These are phyloP conservation scores for Anarrhichthys ocellatus DNA, from an alignment of 2,113 vertebrate species.

Conservation along the genomic window DNA sequence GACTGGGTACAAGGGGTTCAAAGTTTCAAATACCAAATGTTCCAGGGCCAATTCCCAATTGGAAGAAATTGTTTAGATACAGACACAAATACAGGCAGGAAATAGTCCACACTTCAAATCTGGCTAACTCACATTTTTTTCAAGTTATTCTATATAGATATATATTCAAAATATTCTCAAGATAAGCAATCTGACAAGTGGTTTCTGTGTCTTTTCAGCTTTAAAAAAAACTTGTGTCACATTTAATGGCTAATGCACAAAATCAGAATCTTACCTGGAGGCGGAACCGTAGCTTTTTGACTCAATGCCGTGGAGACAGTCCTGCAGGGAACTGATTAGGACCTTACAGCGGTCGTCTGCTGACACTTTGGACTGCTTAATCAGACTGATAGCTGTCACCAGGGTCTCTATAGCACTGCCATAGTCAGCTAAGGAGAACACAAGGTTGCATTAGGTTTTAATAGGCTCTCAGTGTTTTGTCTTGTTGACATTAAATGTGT, in stretches of 20 bases:
- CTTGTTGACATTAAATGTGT: background rate
- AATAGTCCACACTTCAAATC: background rate
- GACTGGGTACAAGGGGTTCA: background rate
- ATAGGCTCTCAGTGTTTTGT: background rate
- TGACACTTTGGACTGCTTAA: slow-evolving; percentile 99
- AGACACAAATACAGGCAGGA: background rate
- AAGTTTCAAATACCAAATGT: background rate
- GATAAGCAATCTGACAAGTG: background rate
- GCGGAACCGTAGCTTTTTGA: slow-evolving; percentile 98
- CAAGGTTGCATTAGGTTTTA: background rate
- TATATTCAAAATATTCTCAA: background rate
- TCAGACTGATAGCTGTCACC: slow-evolving; percentile 98
- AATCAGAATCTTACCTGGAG: slow-evolving; percentile 81
- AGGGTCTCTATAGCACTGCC: slow-evolving; percentile 99
- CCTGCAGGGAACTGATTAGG: slow-evolving; percentile 98
- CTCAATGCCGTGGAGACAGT: slow-evolving; percentile 98
- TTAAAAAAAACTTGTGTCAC: background rate
- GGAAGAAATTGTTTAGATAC: background rate
- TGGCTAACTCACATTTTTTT: background rate
- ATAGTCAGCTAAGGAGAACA: slow-evolving; percentile 89
- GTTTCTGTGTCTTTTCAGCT: background rate
- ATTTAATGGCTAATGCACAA: background rate
- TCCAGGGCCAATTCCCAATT: background rate
- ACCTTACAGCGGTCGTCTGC: slow-evolving; percentile 99
- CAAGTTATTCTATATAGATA: background rate